phyloP scores from a whole-genome alignment of 2,888 invertebrate genomes.

The Argynnis bischoffii region DNA sequence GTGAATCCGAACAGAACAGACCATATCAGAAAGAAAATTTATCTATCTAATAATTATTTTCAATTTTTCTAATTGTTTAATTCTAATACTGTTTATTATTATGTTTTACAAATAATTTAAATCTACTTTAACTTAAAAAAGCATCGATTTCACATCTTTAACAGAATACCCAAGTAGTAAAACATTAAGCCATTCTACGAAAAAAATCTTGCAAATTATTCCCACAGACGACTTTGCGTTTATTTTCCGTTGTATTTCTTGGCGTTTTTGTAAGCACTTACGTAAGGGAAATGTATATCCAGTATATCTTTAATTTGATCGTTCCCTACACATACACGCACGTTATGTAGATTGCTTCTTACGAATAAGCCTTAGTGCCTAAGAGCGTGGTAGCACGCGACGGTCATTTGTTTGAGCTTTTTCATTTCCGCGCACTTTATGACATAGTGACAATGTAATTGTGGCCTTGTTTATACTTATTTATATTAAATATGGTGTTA shows the following conservation, averaged over 20 bases:
- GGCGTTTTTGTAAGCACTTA: constrained; percentile 5
- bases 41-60: too few species aligned
- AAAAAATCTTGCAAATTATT: neutral
- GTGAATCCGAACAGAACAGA: too few species aligned
- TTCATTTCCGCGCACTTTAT: constrained; percentile 32
- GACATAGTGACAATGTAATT: constrained; percentile 1
- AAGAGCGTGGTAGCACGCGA: constrained; percentile 32
- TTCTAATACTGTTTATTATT: too few species aligned
- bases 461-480: neutral
- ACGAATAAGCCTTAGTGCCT: constrained; percentile 22
- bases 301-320: constrained; percentile 17
- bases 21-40: too few species aligned
- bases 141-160: too few species aligned
- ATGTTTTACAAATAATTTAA: too few species aligned
- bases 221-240: constrained; percentile 1
- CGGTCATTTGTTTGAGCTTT: constrained; percentile 33
- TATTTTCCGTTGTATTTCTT: neutral
- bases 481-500: neutral
- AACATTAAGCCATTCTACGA: neutral
- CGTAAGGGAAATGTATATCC: neutral
- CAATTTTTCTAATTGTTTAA: too few species aligned
- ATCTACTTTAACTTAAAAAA: too few species aligned
- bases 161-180: too few species aligned
- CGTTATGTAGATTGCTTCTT: constrained; percentile 27
- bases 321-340: constrained; percentile 8